Conservation (phyloP, 2,113 vertebrate species). For the Gambusia affinis region DNA sequence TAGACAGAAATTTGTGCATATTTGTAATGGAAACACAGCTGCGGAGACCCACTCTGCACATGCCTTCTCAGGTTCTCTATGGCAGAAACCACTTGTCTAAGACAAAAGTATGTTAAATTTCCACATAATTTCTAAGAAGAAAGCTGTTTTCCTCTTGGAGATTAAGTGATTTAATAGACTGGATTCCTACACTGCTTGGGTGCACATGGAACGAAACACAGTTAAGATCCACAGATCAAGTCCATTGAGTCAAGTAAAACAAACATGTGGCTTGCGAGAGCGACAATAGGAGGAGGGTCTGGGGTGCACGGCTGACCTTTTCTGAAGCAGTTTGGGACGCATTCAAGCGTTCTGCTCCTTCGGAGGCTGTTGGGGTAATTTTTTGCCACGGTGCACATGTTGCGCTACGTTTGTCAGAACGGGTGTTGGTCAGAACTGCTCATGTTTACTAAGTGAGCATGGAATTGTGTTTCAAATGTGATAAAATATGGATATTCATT, state of each 20-base stretch:
- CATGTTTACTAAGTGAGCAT: conserved; percentile 26
- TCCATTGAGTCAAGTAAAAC: conserved; percentile 71
- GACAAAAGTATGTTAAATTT: background rate
- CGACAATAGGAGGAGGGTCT: conserved; percentile 62
- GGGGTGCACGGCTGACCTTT: conserved; percentile 68
- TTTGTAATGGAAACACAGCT: too few species aligned
- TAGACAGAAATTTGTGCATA: too few species aligned
- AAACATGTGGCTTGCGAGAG: conserved; percentile 66
- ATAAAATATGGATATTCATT: conserved; percentile 40
- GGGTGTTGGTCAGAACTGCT: conserved; percentile 15
- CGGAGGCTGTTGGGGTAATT: conserved; percentile 74
- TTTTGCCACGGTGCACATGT: conserved; percentile 70
- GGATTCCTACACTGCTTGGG: background rate
- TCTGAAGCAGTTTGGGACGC: conserved; percentile 73
- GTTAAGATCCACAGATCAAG: conserved; percentile 55
- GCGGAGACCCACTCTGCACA: too few species aligned
- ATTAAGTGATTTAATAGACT: background rate
- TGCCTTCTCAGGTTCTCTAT: too few species aligned
- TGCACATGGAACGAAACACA: conserved; percentile 25
- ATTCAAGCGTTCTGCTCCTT: conserved; percentile 66
- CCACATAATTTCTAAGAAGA: background rate
- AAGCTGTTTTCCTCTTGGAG: background rate
- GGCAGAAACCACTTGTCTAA: background rate
- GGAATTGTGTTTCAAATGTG: conserved; percentile 38
- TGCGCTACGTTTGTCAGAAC: conserved; percentile 44